These are phyloP conservation scores for Centruroides vittatus DNA, from an alignment of 1,140 invertebrate genomes.

Conservation along the genomic window DNA sequence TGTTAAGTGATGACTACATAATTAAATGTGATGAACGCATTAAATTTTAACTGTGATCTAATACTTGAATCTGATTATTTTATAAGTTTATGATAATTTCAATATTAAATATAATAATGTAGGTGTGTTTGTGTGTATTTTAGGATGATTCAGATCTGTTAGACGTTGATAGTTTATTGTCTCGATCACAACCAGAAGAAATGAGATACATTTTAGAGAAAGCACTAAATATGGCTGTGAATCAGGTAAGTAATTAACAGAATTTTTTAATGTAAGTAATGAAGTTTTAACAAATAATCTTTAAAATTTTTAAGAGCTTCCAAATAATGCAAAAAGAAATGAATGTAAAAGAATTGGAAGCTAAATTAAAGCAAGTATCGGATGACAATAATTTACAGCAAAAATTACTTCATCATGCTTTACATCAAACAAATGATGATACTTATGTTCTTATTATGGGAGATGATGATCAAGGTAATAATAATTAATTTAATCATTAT, in stretches of 20 bases:
- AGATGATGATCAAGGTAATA: constrained; percentile 1
- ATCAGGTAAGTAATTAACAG: constrained; percentile 25
- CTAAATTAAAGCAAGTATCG: constrained; percentile 53
- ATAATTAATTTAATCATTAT: background rate
- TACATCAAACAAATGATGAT: constrained; percentile 13
- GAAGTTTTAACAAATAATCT: background rate
- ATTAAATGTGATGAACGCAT: too few species aligned
- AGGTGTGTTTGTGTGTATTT: background rate
- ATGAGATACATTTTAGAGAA: constrained; percentile 65
- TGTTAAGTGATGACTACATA: too few species aligned
- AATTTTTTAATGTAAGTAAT: background rate
- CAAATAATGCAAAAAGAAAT: constrained; percentile 57
- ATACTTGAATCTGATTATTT: too few species aligned
- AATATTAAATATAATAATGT: background rate
- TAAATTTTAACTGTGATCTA: too few species aligned
- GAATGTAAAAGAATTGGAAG: constrained; percentile 54
- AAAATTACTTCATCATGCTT: constrained; percentile 46
- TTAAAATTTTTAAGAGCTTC: constrained; percentile 39
- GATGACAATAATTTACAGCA: constrained; percentile 63
- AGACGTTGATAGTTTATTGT: constrained; percentile 17
- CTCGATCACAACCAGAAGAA: constrained; percentile 34
- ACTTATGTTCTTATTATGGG: constrained; percentile 2
- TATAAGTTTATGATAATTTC: background rate
- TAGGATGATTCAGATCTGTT: constrained; percentile 33
- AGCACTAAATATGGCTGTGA: constrained; percentile 56